These are phyloP conservation scores for Scaptomyza polygonia DNA, from an alignment of 2,888 invertebrate species.

Conservation along the genomic window DNA sequence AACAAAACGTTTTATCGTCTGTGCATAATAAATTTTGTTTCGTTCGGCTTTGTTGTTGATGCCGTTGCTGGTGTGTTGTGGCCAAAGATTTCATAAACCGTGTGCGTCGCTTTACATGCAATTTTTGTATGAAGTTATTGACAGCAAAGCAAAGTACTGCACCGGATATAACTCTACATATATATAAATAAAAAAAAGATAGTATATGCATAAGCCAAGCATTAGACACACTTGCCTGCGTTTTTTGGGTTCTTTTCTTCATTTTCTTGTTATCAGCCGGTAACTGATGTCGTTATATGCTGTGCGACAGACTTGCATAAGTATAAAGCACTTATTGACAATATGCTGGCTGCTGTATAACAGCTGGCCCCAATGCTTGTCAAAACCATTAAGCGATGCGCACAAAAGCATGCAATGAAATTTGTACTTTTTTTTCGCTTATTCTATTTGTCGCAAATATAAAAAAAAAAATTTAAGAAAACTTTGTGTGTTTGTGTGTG, in stretches of 20 bases:
- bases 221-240: slow-evolving; percentile 72
- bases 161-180: slow-evolving; percentile 19
- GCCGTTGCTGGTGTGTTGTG: slow-evolving; percentile 9
- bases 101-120: slow-evolving; percentile 41
- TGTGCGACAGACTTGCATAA: slow-evolving; percentile 18
- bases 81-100: slow-evolving; percentile 33
- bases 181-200: background rate
- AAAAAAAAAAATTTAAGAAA: background rate
- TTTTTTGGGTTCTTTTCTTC: slow-evolving; percentile 26
- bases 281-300: slow-evolving; percentile 66
- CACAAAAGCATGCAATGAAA: slow-evolving; percentile 66
- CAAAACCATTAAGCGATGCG: slow-evolving; percentile 60
- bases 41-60: slow-evolving; percentile 43
- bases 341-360: slow-evolving; percentile 55
- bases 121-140: slow-evolving; percentile 68
- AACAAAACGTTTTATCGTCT: slow-evolving; percentile 77
- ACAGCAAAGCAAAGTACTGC: slow-evolving; percentile 34
- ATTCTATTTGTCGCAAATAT: slow-evolving; percentile 8
- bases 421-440: slow-evolving; percentile 41
- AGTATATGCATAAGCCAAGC: slow-evolving; percentile 39
- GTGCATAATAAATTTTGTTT: slow-evolving; percentile 75
- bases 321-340: slow-evolving; percentile 41
- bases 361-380: slow-evolving; percentile 62
- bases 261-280: slow-evolving; percentile 43
- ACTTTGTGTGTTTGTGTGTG: slow-evolving; percentile 2